These are phyloP conservation scores for Antechinus flavipes DNA, from an alignment of 2,113 vertebrate genomes.

Conservation along the genomic window DNA sequence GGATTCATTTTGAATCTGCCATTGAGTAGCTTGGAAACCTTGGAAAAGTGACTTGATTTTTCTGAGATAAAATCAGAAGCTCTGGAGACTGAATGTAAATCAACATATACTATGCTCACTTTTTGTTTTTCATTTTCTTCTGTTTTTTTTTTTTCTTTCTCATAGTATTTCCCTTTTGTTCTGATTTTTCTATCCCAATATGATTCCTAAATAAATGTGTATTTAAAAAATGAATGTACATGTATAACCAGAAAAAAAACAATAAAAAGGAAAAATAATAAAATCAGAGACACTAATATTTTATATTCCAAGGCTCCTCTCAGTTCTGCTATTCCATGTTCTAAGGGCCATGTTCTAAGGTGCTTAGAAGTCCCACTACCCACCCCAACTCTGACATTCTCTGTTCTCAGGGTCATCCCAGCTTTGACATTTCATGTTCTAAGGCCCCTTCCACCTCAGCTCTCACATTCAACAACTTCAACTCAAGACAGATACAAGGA, in stretches of 20 bases:
- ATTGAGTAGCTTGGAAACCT: background rate
- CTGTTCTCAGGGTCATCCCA: background rate
- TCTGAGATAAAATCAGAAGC: background rate
- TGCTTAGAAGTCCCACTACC: too few species aligned
- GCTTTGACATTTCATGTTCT: too few species aligned
- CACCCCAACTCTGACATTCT: too few species aligned
- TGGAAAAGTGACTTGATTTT: background rate
- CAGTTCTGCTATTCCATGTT: background rate
- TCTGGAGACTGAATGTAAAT: background rate
- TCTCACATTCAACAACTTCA: background rate
- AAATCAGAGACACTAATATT: background rate
- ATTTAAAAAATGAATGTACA: too few species aligned
- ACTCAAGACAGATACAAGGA: background rate
- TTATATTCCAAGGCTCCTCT: background rate
- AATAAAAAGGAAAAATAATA: background rate
- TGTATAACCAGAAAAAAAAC: too few species aligned
- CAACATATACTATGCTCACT: too few species aligned
- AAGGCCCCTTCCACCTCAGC: too few species aligned
- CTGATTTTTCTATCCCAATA: too few species aligned
- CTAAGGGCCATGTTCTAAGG: background rate
- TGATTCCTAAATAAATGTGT: too few species aligned
- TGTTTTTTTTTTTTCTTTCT: too few species aligned
- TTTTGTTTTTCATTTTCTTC: too few species aligned
- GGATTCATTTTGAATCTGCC: background rate
- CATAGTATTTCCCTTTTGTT: too few species aligned